A percentile compares a stretch with the other conserved stretches of the same genome.
phyloP scores from a whole-genome alignment of 2,113 vertebrate genomes.

The Cygnus buccinator region DNA sequence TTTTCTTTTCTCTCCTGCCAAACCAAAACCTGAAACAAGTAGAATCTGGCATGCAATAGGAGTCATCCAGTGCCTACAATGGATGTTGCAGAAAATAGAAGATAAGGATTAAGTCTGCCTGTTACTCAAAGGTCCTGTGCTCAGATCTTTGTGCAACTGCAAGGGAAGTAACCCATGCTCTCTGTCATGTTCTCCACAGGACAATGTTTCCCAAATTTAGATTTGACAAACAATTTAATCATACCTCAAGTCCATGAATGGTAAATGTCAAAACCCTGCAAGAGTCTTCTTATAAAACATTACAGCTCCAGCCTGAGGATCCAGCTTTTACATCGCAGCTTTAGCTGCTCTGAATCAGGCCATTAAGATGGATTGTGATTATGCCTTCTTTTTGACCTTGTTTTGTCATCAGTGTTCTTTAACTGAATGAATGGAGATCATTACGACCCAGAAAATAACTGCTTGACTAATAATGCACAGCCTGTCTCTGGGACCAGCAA shows the following conservation, averaged over 20 bases:
- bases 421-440: background rate
- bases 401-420: background rate
- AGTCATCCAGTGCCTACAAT: background rate
- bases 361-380: background rate
- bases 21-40: background rate
- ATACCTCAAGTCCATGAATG: background rate
- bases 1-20: background rate
- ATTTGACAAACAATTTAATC: background rate
- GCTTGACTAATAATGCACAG: background rate
- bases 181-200: background rate
- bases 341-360: background rate
- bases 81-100: background rate
- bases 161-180: background rate
- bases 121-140: background rate
- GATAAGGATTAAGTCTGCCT: background rate
- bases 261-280: background rate
- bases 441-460: background rate
- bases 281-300: background rate
- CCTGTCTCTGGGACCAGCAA: fast-evolving
- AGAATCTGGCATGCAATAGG: background rate
- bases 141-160: background rate
- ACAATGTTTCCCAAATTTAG: background rate
- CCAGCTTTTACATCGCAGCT: background rate
- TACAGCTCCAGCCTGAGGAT: background rate
- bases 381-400: background rate